phyloP scores from a whole-genome alignment of 2,888 invertebrate genomes.

The Charanyca ferruginea region DNA sequence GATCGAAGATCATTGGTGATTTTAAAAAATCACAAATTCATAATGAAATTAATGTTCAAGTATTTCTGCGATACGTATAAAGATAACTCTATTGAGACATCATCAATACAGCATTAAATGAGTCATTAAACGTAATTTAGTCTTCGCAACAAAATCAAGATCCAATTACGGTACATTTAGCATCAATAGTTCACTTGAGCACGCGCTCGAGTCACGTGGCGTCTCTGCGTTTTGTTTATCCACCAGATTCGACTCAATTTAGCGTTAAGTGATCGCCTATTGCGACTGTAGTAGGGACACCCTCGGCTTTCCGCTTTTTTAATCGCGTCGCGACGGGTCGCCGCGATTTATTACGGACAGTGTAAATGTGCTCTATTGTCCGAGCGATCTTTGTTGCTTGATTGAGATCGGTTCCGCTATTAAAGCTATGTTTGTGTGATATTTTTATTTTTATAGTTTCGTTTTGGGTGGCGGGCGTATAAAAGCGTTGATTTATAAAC shows the following conservation, averaged over 20 bases:
- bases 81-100: constrained; percentile 52
- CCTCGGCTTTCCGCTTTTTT: constrained; percentile 81
- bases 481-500: constrained; percentile 60
- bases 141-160: constrained; percentile 81
- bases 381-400: constrained; percentile 69
- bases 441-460: constrained; percentile 63
- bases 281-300: constrained; percentile 73
- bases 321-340: constrained; percentile 79
- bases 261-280: constrained; percentile 84
- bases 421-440: constrained; percentile 71
- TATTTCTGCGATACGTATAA: background rate
- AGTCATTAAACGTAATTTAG: constrained; percentile 70
- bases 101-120: constrained; percentile 57
- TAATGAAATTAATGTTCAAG: background rate
- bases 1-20: background rate
- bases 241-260: constrained; percentile 85
- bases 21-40: background rate
- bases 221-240: constrained; percentile 83
- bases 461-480: constrained; percentile 42
- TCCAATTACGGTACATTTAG: constrained; percentile 88
- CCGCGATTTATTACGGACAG: constrained; percentile 79
- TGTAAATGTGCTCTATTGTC: constrained; percentile 77
- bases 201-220: constrained; percentile 80
- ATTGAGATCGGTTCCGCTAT: constrained; percentile 83
- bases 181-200: constrained; percentile 79